Evolutionary conservation across 2,113 vertebrate genomes (phyloP).

Genomic region (Nothocercus julius): DNA sequence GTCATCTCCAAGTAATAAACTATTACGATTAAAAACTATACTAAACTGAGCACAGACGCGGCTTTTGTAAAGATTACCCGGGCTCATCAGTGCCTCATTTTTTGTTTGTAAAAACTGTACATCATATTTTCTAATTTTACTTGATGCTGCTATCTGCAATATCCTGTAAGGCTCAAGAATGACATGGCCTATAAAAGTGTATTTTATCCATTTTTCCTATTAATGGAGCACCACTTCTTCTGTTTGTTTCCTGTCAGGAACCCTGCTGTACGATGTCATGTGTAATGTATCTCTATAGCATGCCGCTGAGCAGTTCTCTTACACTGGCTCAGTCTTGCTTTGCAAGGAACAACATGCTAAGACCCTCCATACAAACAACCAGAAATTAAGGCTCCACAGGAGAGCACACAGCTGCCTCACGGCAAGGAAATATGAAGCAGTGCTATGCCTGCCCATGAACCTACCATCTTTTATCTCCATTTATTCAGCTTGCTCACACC

Average conservation of each 20-base stretch:
- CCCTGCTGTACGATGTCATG: background rate
- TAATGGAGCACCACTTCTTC: background rate
- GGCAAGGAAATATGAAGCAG: background rate
- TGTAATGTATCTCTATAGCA: background rate
- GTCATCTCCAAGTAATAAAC: background rate
- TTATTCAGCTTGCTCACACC: background rate
- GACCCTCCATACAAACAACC: background rate
- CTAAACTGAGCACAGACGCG: background rate
- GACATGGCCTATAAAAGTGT: background rate
- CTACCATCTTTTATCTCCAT: background rate
- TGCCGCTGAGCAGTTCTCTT: constrained; percentile 1
- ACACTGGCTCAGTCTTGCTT: background rate
- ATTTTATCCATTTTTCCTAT: background rate
- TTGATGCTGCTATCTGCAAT: background rate
- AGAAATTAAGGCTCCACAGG: background rate
- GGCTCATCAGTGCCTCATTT: background rate
- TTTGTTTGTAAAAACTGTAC: constrained; percentile 8
- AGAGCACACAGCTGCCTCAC: background rate
- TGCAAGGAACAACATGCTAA: background rate
- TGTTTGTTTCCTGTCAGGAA: background rate
- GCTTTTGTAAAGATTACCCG: constrained; percentile 21
- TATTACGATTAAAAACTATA: background rate
- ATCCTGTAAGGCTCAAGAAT: background rate
- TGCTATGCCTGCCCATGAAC: background rate
- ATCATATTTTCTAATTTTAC: background rate